Evolutionary conservation across 2,797 vertebrate genomes (phyloP).

Genomic region (Malurus splendens): DNA sequence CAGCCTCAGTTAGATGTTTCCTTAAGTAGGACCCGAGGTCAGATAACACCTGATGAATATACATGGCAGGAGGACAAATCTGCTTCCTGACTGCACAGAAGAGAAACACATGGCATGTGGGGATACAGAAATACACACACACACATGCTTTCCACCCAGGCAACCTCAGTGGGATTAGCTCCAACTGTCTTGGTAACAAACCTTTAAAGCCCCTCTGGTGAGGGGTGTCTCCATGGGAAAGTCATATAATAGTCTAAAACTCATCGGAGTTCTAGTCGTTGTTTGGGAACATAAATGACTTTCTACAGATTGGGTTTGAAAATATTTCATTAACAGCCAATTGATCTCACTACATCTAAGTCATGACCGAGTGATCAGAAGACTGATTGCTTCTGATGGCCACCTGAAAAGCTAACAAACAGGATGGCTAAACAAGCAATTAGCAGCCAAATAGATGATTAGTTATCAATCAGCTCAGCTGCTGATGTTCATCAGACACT

Average conservation of each 20-base stretch:
- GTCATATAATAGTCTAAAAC: not conserved
- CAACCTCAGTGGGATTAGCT: not conserved
- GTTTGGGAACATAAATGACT: not conserved
- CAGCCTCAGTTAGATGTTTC: not conserved
- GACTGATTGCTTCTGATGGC: not conserved
- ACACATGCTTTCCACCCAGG: not conserved
- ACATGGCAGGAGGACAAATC: not conserved
- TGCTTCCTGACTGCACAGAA: not conserved
- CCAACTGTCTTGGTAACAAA: not conserved
- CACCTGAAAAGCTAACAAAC: not conserved
- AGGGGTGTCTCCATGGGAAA: slow-evolving; percentile 15
- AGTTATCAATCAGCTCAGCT: not conserved
- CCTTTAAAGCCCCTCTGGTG: not conserved
- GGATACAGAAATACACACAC: not conserved
- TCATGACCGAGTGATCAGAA: not conserved
- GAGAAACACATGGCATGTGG: not conserved
- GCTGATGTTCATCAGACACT: not conserved
- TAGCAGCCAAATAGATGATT: not conserved
- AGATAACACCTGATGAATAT: slow-evolving; percentile 5
- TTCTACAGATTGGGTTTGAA: not conserved
- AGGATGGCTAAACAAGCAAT: not conserved
- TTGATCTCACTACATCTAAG: not conserved
- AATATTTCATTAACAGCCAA: not conserved
- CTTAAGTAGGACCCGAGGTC: slow-evolving; percentile 9
- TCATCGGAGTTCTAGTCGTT: not conserved